Base-by-base conservation (phyloP, 2,797 vertebrate species). In the Mormyrus hasselquistii region DNA sequence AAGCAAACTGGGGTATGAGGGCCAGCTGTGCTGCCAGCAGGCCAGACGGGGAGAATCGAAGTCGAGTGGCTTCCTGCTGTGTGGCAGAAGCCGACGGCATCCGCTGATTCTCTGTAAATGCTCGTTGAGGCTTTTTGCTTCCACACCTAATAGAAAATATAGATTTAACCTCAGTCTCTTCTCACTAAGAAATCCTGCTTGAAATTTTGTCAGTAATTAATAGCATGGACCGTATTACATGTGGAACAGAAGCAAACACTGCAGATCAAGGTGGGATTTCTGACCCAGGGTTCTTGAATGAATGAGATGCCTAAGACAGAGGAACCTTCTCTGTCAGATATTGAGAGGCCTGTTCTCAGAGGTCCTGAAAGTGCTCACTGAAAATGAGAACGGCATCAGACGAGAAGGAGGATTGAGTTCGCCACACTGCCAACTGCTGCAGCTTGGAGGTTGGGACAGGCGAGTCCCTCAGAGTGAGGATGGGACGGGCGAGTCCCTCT, bases 1-100 rank as follows among this genome's bases (percentile, higher is more conserved):
- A 53, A 38, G 85, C 53, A 34, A 73, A 19, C 34, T 38, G 6
- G 52, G 34, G 19, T 57, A 59, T n/a, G 85, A 44, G 52, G 4
- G 53, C 53, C 85, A 87, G 85, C 85, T 87, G 85, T 87, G 85
- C 25, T 87, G 34, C 29, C 53, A 41, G 53, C 7, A 41, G 52
- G 53, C 53, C 53, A 41, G 85, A 41, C 53, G 0, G 53, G 16
- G 85, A 38, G 14, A 16, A 52, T 7, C 19, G 85, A 49, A 55
- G 85, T 6, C 2, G 53, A 57, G 25, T n/a, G 85, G 29, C 85
- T 59, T 55, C 52, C 53, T 16, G 52, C 53, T 87, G 85, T 57
- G 85, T 25, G 38, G 34, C 29, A 87, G 29, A 41, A 87, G 53
- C 16, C 14, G 16, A 44, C 9, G 29, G 49, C 49, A 86, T 53